Evolutionary conservation across 2,888 invertebrate species (phyloP), one percentile per base, ranked within the genome.

Genomic region (Brachylomia viminalis): DNA sequence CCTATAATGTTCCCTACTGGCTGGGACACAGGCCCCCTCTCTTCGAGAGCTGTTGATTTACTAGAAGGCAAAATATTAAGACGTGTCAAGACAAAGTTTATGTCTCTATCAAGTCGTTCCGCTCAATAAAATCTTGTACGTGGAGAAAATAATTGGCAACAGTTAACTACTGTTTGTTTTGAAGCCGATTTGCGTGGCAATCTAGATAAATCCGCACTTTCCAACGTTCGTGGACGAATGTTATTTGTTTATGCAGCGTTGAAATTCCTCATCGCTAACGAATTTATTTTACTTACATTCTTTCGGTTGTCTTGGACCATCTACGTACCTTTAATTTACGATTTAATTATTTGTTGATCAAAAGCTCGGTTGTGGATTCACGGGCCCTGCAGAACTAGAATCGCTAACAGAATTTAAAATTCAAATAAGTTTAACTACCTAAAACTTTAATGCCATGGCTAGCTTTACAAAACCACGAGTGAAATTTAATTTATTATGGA

Each of bases 201-300:
- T 52, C 38, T 62, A 75, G 52, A 79, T 83, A 59, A 72, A 78
- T 80, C 30, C 54, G 23, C 62, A 82, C 83, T 87, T 88, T 82
- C 85, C 58, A 79, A 68, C 20, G 64, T 38, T 45, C 42, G 27
- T 54, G n/a, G n/a, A 54, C 33, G n/a, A 67, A 52, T 33, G 33
- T 67, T 17, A 33, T 67, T 54, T 11, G 33, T 33, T 7, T 52
- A 33, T n/a, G 67, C 54, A 54, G 42, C n/a, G 76, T 61, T 73
- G 38, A 66, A 73, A 87, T 85, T 87, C 80, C 80, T 82, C 61
- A 73, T 67, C 80, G 87, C 76, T 72, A 76, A 72, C 72, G 65
- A 86, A 83, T 80, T 80, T 80, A 62, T 85, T 77, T 82, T 74
- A 74, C 74, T 69, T 77, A 54, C 56, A 74, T 74, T 75, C 33